Evolutionary conservation across 2,888 invertebrate species (phyloP), one percentile per base, ranked within the genome.

Genomic region (Disparrhopalites patrizii): DNA sequence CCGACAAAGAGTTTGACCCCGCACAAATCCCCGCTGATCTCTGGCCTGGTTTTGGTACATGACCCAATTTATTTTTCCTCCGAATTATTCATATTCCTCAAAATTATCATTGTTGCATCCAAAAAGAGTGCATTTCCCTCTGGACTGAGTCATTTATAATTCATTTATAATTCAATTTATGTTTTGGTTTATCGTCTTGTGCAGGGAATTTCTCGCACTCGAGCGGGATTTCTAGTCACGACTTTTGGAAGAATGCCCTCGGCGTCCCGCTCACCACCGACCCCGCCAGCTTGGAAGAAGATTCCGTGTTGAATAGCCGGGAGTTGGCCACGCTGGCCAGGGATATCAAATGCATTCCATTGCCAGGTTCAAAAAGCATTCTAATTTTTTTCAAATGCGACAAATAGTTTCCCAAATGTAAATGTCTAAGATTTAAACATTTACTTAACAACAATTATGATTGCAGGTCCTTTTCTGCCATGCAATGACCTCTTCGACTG

Each of bases 401-500:
- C n/a, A n/a, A n/a, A n/a, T n/a, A n/a, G n/a, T n/a, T n/a, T n/a
- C 3, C 3, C 50, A 50, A 50, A 20, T 20, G 15, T n/a, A n/a
- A n/a, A n/a, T n/a, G n/a, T n/a, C n/a, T n/a, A n/a, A n/a, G n/a
- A n/a, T n/a, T n/a, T n/a, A n/a, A n/a, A n/a, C n/a, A n/a, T n/a
- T n/a, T n/a, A n/a, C n/a, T n/a, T n/a, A n/a, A n/a, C n/a, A n/a
- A n/a, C n/a, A 10, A n/a, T 10, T 43, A 33, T 66, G 65, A 60
- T 74, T 78, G n/a, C 80, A 87, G 93, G 92, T 28, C 95, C 96
- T 2, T 96, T 96, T 81, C 83, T 95, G 77, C 96, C 96, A 3
- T 97, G 96, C 79, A 90, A 91, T 78, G 96, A 96, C 80, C 83
- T 96, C 63, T 96, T 97, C 80, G 95, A 95, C 78, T 96, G 95